A percentile compares a stretch with the other conserved stretches of the same genome.
Evolutionary conservation across 2,888 invertebrate genomes (phyloP).

Genomic region (Diploptera punctata): DNA sequence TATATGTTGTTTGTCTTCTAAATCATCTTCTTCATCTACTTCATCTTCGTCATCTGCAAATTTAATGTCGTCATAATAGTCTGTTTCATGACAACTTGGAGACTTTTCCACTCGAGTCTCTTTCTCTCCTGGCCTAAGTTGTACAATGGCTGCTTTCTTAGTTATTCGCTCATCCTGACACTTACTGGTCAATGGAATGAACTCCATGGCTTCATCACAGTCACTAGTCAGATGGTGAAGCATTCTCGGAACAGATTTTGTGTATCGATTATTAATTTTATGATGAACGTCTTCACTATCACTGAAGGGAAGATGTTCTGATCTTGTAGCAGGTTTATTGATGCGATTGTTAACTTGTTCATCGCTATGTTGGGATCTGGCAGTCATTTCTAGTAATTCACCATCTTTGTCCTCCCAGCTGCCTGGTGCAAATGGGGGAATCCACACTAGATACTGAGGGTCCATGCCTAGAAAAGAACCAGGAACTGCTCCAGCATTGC

Average conservation of each 20-base stretch:
- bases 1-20: background rate
- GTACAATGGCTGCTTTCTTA: constrained; percentile 22
- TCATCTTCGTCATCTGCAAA: constrained; percentile 76
- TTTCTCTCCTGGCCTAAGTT: constrained; percentile 57
- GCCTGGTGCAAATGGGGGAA: constrained; percentile 65
- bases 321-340: background rate
- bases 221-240: too few relatives aligned
- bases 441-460: constrained; percentile 87
- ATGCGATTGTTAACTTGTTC: background rate
- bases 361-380: background rate
- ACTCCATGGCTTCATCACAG: background rate
- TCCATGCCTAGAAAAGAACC: constrained; percentile 85
- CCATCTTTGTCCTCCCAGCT: constrained; percentile 19
- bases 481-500: constrained; percentile 81
- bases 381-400: background rate
- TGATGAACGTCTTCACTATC: background rate
- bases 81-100: constrained; percentile 53
- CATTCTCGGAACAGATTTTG: background rate
- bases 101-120: constrained; percentile 73
- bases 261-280: background rate
- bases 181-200: constrained; percentile 10
- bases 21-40: constrained; percentile 39
- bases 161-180: background rate
- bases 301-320: background rate
- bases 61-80: constrained; percentile 63